Evolutionary conservation across 35 echinoderm and acorn worm genomes (phyloP).

Genomic region (Ptychodera flava): DNA sequence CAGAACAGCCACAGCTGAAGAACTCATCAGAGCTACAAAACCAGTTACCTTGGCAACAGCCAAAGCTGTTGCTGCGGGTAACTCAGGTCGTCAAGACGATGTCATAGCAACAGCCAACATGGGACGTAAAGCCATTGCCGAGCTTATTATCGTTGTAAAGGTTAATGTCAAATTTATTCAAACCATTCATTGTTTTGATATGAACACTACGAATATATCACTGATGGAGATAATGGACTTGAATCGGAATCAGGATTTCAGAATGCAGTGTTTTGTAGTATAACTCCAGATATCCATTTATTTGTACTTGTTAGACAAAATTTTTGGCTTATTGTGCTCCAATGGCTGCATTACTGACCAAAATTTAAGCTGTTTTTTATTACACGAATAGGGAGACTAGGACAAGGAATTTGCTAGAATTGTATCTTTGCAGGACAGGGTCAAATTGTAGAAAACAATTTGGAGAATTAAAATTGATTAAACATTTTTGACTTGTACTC

Average conservation of each 20-base stretch:
- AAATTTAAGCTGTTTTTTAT: too few species aligned
- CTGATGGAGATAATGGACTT: background rate
- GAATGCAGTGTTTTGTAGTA: background rate
- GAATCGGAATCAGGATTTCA: background rate
- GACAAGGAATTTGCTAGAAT: too few species aligned
- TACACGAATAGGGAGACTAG: too few species aligned
- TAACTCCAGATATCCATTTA: too few species aligned
- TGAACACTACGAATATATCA: background rate
- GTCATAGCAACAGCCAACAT: conserved; percentile 82
- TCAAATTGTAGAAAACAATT: too few species aligned
- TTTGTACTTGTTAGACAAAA: too few species aligned
- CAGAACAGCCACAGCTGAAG: conserved; percentile 53
- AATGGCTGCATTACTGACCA: too few species aligned
- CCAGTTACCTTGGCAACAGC: conserved; percentile 92
- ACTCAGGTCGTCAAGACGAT: conserved; percentile 92
- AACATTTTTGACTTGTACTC: too few species aligned
- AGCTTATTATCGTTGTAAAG: conserved; percentile 66
- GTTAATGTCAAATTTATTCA: conserved; percentile 30
- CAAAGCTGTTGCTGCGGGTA: conserved; percentile 91
- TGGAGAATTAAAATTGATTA: too few species aligned
- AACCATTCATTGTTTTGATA: background rate
- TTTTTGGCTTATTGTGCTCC: too few species aligned
- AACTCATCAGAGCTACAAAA: conserved; percentile 82
- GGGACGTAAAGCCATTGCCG: conserved; percentile 68
- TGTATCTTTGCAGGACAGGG: too few species aligned